Percentiles rank a stretch among this genome's conserved stretches.
Conservation (phyloP, 2,113 vertebrate genomes). For the Apteryx mantelli region DNA sequence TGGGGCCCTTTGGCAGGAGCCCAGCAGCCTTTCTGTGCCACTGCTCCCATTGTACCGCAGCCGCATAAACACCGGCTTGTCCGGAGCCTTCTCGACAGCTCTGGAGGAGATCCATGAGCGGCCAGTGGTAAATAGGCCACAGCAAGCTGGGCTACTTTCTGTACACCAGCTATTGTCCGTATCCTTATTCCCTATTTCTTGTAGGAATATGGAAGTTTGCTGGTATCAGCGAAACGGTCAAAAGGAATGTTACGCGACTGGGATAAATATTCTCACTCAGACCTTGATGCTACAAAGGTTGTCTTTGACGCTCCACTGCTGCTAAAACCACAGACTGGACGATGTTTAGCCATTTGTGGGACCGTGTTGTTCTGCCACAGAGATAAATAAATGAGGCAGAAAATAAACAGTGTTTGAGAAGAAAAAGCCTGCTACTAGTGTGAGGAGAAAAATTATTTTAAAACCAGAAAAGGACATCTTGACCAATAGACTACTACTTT, state of each 20-base stretch:
- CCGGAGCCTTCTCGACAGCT: background rate
- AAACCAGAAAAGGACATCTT: background rate
- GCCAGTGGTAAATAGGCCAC: background rate
- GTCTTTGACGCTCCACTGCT: background rate
- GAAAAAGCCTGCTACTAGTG: background rate
- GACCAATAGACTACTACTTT: background rate
- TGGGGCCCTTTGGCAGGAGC: constrained; percentile 46
- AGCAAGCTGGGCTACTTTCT: background rate
- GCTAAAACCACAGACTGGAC: background rate
- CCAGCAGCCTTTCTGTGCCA: constrained; percentile 66
- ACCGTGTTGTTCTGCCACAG: background rate
- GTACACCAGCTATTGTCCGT: background rate
- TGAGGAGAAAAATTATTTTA: background rate
- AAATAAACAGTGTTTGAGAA: background rate
- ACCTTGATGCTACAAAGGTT: background rate
- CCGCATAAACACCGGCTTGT: constrained; percentile 60
- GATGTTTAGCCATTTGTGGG: background rate
- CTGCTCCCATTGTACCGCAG: constrained; percentile 67
- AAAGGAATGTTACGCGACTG: background rate
- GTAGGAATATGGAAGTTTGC: background rate
- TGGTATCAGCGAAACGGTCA: background rate
- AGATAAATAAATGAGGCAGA: background rate
- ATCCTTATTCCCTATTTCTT: background rate
- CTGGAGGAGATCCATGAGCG: constrained; percentile 38
- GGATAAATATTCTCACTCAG: background rate